Percentiles rank a stretch among this genome's conserved stretches.
Evolutionary conservation across 92 coral and sea anemone species (phyloP).

Genomic region (Hydrozoanthus gracilis): DNA sequence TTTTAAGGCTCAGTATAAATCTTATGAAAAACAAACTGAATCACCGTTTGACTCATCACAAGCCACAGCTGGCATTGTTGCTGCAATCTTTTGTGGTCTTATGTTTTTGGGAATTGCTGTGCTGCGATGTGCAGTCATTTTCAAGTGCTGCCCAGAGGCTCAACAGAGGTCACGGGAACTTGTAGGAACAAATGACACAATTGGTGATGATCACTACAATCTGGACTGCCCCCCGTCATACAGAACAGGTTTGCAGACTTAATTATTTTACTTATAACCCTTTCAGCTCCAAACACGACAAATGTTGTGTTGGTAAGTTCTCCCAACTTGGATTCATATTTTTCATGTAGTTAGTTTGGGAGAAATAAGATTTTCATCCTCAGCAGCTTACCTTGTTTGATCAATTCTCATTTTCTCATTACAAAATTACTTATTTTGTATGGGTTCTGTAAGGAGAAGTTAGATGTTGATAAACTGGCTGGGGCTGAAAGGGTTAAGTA

Average conservation of each 20-base stretch:
- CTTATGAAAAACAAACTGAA: neutral
- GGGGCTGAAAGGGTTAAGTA: too few relatives aligned
- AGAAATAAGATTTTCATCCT: too few relatives aligned
- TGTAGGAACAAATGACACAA: constrained; percentile 69
- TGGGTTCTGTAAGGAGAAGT: too few relatives aligned
- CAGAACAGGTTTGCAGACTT: constrained; percentile 67
- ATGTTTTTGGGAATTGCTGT: constrained; percentile 79
- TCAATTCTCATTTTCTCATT: too few relatives aligned
- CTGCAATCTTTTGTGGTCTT: constrained; percentile 84
- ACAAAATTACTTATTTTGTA: too few relatives aligned
- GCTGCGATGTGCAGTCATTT: constrained; percentile 76
- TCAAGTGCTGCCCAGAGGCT: constrained; percentile 56
- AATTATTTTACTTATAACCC: too few relatives aligned
- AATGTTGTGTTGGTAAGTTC: too few relatives aligned
- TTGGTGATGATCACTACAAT: constrained; percentile 42
- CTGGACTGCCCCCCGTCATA: constrained; percentile 84
- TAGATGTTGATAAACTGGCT: too few relatives aligned
- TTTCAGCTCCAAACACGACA: too few relatives aligned
- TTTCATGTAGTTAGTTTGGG: too few relatives aligned
- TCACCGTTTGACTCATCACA: constrained; percentile 58
- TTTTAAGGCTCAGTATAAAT: constrained; percentile 43
- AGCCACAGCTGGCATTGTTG: constrained; percentile 88
- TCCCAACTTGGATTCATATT: too few relatives aligned
- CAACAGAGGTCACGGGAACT: constrained; percentile 51
- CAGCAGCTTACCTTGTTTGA: too few relatives aligned